Evolutionary conservation across 2,797 vertebrate species (phyloP).

Genomic region (Gallinago nigripennis): DNA sequence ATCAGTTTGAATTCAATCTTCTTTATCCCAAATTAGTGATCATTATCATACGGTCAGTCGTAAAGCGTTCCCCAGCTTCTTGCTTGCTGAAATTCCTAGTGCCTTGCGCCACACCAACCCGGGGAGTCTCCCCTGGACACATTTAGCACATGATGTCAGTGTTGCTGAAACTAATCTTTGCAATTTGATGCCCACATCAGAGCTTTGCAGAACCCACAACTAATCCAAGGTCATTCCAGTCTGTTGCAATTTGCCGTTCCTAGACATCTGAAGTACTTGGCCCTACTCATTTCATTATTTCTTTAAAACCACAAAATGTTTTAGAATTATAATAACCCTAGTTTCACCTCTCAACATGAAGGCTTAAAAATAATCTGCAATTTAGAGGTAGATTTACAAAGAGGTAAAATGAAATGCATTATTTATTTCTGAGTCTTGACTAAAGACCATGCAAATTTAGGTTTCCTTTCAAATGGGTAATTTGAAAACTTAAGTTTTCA

Average conservation of each 20-base stretch:
- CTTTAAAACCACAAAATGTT: slow-evolving; percentile 2
- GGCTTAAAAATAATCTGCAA: background rate
- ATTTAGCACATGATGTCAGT: background rate
- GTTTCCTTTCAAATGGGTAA: background rate
- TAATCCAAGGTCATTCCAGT: background rate
- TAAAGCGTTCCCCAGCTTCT: background rate
- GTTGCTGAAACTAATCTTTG: background rate
- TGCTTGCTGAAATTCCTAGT: background rate
- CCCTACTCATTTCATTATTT: background rate
- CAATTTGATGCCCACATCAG: background rate
- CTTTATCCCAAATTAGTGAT: background rate
- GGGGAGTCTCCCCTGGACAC: background rate
- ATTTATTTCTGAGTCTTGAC: background rate
- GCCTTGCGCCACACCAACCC: background rate
- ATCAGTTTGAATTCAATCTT: background rate
- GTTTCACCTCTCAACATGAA: background rate
- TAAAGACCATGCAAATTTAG: background rate
- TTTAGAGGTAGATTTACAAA: background rate
- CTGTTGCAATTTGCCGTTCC: background rate
- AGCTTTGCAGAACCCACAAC: background rate
- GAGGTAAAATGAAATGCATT: background rate
- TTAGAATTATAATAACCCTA: background rate
- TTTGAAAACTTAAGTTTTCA: background rate
- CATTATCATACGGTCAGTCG: background rate
- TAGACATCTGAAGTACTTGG: background rate